These are phyloP conservation scores for Lysandra coridon DNA, from an alignment of 2,888 invertebrate species.

Conservation along the genomic window DNA sequence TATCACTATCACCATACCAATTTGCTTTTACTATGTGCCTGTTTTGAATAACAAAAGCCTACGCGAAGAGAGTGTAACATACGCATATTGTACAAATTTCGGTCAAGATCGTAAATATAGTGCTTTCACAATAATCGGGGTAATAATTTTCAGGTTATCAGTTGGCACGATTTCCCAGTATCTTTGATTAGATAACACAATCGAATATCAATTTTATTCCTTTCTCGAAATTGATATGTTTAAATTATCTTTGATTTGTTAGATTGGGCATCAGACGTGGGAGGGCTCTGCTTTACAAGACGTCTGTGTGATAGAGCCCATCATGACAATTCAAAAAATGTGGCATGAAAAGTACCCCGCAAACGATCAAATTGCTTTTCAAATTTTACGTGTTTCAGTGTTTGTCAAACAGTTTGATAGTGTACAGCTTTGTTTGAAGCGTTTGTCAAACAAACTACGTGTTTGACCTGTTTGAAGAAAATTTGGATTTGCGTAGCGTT, in stretches of 20 bases:
- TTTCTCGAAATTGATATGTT: constrained; percentile 26
- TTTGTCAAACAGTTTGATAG: too few species aligned
- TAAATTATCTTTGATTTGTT: constrained; percentile 26
- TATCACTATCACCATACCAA: background rate
- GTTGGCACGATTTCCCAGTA: constrained; percentile 46
- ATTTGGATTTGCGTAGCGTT: too few species aligned
- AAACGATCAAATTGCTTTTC: too few species aligned
- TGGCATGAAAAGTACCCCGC: too few species aligned
- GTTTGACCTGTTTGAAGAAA: too few species aligned
- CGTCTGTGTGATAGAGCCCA: background rate
- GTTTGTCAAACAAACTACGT: too few species aligned
- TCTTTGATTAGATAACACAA: constrained; percentile 38
- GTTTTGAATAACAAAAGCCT: background rate
- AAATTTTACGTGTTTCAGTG: too few species aligned
- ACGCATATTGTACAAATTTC: constrained; percentile 27
- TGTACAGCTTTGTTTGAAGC: too few species aligned
- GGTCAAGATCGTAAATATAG: constrained; percentile 34
- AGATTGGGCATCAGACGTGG: background rate
- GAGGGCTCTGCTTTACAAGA: background rate
- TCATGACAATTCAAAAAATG: too few species aligned
- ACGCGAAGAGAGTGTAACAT: constrained; percentile 2
- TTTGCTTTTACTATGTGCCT: background rate
- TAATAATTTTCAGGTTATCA: constrained; percentile 51
- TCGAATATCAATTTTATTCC: constrained; percentile 25
- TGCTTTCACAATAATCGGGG: constrained; percentile 48